A percentile compares a stretch with the other conserved stretches of the same genome.
phyloP scores from a whole-genome alignment of 2,113 vertebrate species.

The Desmodus rotundus region DNA sequence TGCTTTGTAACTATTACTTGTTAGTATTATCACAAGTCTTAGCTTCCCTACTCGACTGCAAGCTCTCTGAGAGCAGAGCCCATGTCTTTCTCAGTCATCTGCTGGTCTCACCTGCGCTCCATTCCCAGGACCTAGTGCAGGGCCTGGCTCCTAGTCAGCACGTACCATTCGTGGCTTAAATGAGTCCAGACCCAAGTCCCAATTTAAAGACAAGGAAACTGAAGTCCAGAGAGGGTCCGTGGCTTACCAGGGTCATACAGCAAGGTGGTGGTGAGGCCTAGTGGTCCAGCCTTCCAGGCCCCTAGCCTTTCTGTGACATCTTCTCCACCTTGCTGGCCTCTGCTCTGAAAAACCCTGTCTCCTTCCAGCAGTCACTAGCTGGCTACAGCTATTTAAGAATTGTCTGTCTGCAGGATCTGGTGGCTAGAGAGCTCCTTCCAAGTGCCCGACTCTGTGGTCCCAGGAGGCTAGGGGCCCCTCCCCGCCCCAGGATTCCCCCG shows the following conservation, averaged over 20 bases:
- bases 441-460: neutral
- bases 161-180: neutral
- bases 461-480: neutral
- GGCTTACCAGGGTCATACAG: neutral
- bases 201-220: neutral
- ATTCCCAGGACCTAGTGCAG: neutral
- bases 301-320: neutral
- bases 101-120: neutral
- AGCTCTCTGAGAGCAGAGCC: neutral
- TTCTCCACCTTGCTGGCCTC: neutral
- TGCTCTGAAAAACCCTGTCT: neutral
- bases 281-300: neutral
- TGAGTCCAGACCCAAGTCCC: neutral
- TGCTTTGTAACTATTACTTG: neutral
- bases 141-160: neutral
- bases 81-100: neutral
- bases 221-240: neutral
- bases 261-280: neutral
- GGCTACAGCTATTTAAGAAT: neutral
- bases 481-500: neutral
- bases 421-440: neutral
- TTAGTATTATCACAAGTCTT: neutral
- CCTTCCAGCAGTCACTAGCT: neutral
- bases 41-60: neutral
- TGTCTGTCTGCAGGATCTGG: neutral